These are phyloP conservation scores for Limonius californicus DNA, from an alignment of 1,140 invertebrate species.

Conservation along the genomic window DNA sequence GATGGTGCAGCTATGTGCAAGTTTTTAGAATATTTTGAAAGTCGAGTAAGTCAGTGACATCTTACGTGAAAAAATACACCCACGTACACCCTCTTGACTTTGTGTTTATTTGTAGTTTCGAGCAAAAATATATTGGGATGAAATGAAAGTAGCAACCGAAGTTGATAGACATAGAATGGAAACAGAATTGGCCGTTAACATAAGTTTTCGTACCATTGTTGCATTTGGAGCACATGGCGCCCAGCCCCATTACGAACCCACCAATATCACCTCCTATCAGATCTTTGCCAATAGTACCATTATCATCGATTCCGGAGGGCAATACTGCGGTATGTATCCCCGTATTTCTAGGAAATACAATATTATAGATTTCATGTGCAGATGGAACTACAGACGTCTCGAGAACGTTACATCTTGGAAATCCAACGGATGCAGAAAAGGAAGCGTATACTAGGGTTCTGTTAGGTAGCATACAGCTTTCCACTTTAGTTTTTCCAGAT, in stretches of 20 bases:
- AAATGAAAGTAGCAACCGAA: constrained; percentile 63
- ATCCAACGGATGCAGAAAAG: constrained; percentile 69
- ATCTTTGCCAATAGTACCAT: constrained; percentile 67
- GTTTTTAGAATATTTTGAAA: constrained; percentile 82
- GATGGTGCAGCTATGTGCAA: constrained; percentile 91
- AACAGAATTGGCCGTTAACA: constrained; percentile 64
- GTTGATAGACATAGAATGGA: constrained; percentile 65
- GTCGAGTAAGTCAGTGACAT: constrained; percentile 54
- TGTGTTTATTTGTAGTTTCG: too few relatives aligned
- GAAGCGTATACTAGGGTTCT: constrained; percentile 86
- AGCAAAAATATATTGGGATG: constrained; percentile 58
- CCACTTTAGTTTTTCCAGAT: constrained; percentile 63
- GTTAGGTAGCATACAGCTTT: constrained; percentile 77
- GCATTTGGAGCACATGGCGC: constrained; percentile 86
- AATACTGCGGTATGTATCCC: constrained; percentile 57
- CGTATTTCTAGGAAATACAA: too few relatives aligned
- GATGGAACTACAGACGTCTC: constrained; percentile 95
- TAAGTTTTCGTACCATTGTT: constrained; percentile 84
- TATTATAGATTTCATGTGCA: constrained; percentile 25
- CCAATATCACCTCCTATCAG: constrained; percentile 64
- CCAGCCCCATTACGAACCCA: constrained; percentile 85
- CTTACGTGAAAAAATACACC: neutral
- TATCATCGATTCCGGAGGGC: constrained; percentile 69
- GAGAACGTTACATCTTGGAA: constrained; percentile 84
- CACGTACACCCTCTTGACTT: constrained; percentile 4